A percentile compares a stretch with the other conserved stretches of the same genome.
Conservation (phyloP, 1,140 invertebrate genomes). For the Triops longicaudatus region DNA sequence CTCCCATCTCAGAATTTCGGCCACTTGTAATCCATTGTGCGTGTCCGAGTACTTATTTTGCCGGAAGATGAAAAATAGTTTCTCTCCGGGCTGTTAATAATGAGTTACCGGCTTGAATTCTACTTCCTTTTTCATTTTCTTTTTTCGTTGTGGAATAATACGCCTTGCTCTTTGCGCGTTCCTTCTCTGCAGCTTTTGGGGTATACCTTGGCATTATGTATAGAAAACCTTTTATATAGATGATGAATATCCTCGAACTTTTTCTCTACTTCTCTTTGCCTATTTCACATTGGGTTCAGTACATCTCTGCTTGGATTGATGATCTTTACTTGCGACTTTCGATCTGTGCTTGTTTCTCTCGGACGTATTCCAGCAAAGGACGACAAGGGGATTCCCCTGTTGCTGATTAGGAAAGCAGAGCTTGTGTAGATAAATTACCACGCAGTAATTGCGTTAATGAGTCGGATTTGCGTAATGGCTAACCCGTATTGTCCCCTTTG, state of each 20-base stretch:
- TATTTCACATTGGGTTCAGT: background rate
- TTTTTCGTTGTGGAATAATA: background rate
- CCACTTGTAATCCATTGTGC: no score
- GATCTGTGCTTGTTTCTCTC: background rate
- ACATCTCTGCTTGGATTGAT: background rate
- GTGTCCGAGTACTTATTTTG: background rate
- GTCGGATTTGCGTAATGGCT: background rate
- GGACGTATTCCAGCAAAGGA: background rate
- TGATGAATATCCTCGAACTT: slow-evolving; percentile 2
- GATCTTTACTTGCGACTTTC: slow-evolving; percentile 9
- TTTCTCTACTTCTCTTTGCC: background rate
- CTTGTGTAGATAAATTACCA: background rate
- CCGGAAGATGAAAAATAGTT: background rate
- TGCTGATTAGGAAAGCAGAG: background rate
- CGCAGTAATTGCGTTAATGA: background rate
- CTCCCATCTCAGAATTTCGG: no score
- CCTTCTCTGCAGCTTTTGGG: background rate
- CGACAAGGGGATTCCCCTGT: background rate
- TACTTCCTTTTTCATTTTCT: background rate
- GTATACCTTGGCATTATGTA: background rate
- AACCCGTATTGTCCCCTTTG: background rate
- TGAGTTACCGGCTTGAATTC: background rate
- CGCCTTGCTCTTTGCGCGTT: background rate
- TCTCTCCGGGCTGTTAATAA: background rate
- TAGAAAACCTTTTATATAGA: background rate